Base-by-base conservation (phyloP, 1,140 invertebrate species). In the Leptoteleia sp. region DNA sequence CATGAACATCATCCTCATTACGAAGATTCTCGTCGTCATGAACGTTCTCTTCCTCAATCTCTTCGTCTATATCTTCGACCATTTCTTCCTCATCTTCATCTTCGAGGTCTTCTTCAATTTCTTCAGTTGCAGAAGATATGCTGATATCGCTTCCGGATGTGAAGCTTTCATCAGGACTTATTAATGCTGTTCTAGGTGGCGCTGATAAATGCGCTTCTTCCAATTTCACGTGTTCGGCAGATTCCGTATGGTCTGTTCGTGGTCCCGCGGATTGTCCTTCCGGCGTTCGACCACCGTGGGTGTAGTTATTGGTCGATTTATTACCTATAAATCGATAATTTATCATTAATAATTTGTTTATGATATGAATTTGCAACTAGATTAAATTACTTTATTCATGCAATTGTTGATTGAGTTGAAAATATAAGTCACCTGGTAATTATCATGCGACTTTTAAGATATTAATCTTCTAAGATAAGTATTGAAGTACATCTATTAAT, bases 201-300 rank as follows among this genome's bases (percentile, higher is more conserved):
- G 88, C 85, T 89, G 89, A 55, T 86, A 90, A 54, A 89, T 89
- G 87, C 86, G 87, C 85, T 89, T 90, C 89, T 89, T 90, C 89
- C 89, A 90, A 87, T 90, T 90, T 89, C 87, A 90, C 83, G 87
- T 88, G 76, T 82, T 88, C 84, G 81, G 81, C 73, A 83, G 45
- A 37, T 11, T 81, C 59, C 43, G 72, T n/a, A 15, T 42, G 40
- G 77, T 48, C 5, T 75, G 65, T 5, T 71, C 70, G 70, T 54
- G 40, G 42, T 76, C 68, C 54, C 50, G 73, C 62, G 48, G 50
- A 29, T 55, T 43, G 35, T 80, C 61, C 50, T 78, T 70, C 73
- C 76, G 77, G 37, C 61, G 83, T 35, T 71, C 77, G 72, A 80
- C 68, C 16, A 89, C 80, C n/a, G 77, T 75, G 50, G 87, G 79